These are phyloP conservation scores for Mastomys natalensis DNA, from an alignment of 2,113 vertebrate species.

Conservation along the genomic window DNA sequence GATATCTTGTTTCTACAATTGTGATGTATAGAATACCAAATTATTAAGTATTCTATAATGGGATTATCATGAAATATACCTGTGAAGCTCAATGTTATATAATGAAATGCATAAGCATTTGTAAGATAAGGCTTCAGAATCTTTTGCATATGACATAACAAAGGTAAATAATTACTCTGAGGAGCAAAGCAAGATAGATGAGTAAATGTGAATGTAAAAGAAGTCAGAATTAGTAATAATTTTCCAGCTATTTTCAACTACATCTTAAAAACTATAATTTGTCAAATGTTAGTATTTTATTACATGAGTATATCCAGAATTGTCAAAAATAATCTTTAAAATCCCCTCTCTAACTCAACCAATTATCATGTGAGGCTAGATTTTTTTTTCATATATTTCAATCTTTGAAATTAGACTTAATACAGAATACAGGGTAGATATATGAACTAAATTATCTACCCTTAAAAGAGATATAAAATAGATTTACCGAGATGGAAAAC, in stretches of 20 bases:
- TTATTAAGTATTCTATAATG: background rate
- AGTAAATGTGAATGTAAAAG: background rate
- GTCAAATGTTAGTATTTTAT: background rate
- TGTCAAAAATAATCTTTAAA: background rate
- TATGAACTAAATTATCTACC: background rate
- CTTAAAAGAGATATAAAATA: background rate
- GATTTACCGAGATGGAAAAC: background rate
- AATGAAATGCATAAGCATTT: background rate
- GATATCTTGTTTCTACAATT: background rate
- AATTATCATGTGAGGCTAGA: background rate
- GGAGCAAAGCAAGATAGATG: background rate
- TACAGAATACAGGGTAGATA: background rate
- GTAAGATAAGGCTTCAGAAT: background rate
- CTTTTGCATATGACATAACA: background rate
- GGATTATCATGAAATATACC: background rate
- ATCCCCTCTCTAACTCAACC: background rate
- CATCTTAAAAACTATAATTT: background rate
- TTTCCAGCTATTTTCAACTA: background rate
- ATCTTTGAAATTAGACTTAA: background rate
- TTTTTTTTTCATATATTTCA: background rate
- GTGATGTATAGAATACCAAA: background rate
- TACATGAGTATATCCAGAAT: background rate
- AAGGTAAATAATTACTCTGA: background rate
- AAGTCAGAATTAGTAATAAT: background rate
- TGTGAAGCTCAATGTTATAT: background rate